Base-by-base conservation (phyloP, 2,888 invertebrate genomes). In the Dichetophora obliterata region DNA sequence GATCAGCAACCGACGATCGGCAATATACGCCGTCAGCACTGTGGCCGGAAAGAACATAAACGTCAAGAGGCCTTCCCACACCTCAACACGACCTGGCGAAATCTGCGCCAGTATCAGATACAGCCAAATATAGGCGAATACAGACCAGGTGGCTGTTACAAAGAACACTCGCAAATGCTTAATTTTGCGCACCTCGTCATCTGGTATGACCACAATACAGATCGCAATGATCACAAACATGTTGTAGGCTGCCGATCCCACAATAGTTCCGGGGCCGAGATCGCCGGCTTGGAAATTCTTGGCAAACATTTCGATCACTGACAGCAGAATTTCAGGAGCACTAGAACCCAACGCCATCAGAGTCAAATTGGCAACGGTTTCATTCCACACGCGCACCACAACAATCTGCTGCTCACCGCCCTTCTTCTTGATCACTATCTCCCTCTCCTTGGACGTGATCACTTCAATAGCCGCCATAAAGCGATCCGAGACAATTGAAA, bases 381-480 rank as follows among this genome's bases (percentile, higher is more conserved):
- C 99, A 90, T 99, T 99, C 99, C 99, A 99, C 77, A 99, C 95
- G 77, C 98, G 92, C 19, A 99, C 98, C 71, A 94, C 95, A 61
- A 99, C 92, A 82, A 96, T 95, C 86, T 97, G 96, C 16, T 93
- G 93, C 79, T 96, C 96, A 79, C 96, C 96, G 85, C 95, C 95
- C 81, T 95, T 93, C 81, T 95, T 95, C 85, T 96, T 95, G 78
- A 99, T 94, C 84, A 94, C 93, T 85, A 99, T 95, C 89, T 98
- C 97, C 85, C 96, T 95, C 89, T 99, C 99, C 88, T 98, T 95
- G 0, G 98, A 98, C 73, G 99, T 99, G 89, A 99, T 99, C 82
- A 98, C 98, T 92, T 99, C 99, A 88, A 99, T 99, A 84, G 98
- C 95, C 59, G 98, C 97, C 99, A 99, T 99, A 91, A 99, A 99